These are phyloP conservation scores for Temnothorax longispinosus DNA, from an alignment of 1,140 invertebrate genomes.

Conservation along the genomic window DNA sequence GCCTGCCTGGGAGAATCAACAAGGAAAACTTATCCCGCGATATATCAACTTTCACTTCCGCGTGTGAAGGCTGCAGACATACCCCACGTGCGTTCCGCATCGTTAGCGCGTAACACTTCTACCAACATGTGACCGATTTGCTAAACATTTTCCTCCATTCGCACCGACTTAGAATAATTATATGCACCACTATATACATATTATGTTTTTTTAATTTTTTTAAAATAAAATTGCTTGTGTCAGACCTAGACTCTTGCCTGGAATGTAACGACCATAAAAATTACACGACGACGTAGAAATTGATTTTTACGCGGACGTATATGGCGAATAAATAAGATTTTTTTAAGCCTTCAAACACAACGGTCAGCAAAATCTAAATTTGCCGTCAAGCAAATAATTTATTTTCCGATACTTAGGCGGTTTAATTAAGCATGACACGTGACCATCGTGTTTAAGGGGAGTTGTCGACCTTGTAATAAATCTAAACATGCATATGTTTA, in stretches of 20 bases:
- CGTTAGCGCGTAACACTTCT: conserved; percentile 22
- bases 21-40: conserved; percentile 77
- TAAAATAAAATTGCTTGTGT: neutral
- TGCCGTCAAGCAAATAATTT: neutral
- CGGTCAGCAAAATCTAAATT: neutral
- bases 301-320: neutral
- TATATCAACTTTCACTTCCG: conserved; percentile 80
- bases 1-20: conserved; percentile 30
- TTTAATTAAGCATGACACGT: neutral
- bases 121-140: conserved; percentile 29
- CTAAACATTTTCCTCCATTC: conserved; percentile 3
- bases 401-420: neutral
- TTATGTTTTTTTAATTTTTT: neutral
- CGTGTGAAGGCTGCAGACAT: conserved; percentile 69
- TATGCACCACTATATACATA: neutral
- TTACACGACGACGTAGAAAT: neutral
- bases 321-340: neutral
- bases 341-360: neutral
- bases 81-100: conserved; percentile 59
- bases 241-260: neutral
- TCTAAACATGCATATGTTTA: conserved; percentile 1
- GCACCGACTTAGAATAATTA: neutral
- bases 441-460: neutral
- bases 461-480: conserved; percentile 19
- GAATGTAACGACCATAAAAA: neutral